phyloP scores from a whole-genome alignment of 1,140 invertebrate species.

The Aphelenchoides avenae region DNA sequence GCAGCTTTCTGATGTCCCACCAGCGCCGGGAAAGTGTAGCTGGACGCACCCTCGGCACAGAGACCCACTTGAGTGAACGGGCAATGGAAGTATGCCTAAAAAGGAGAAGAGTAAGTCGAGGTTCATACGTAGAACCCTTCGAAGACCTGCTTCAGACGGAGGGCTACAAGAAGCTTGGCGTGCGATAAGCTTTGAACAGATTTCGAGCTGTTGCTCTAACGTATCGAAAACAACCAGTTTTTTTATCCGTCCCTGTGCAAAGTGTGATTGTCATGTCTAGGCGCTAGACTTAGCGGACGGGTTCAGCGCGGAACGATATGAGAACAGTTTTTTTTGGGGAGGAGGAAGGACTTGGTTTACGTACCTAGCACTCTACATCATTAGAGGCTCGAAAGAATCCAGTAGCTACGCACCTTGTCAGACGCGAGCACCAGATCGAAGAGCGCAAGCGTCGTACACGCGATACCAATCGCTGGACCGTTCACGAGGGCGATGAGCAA shows the following conservation, averaged over 20 bases:
- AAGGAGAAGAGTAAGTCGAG: conserved; percentile 7
- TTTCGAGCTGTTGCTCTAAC: conserved; percentile 21
- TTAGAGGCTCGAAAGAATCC: no score
- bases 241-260: conserved; percentile 13
- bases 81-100: conserved; percentile 76
- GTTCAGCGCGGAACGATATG: conserved; percentile 8
- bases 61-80: conserved; percentile 76
- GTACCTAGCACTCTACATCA: no score
- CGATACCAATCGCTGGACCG: conserved; percentile 85
- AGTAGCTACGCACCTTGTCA: conserved; percentile 67
- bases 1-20: conserved; percentile 61
- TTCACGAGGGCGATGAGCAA: conserved; percentile 79
- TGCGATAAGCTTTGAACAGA: conserved; percentile 11
- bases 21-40: conserved; percentile 73
- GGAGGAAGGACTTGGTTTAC: no score
- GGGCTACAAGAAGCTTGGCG: conserved; percentile 1
- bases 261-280: conserved; percentile 10
- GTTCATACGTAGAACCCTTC: not conserved
- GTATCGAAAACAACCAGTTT: not conserved
- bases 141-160: not conserved
- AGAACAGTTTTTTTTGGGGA: not conserved
- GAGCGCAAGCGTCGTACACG: conserved; percentile 73
- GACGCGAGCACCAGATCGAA: conserved; percentile 82
- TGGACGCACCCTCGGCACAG: conserved; percentile 75
- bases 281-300: no score